These are phyloP conservation scores for Pachypanchax playfairii DNA, from an alignment of 2,113 vertebrate genomes.

Conservation along the genomic window DNA sequence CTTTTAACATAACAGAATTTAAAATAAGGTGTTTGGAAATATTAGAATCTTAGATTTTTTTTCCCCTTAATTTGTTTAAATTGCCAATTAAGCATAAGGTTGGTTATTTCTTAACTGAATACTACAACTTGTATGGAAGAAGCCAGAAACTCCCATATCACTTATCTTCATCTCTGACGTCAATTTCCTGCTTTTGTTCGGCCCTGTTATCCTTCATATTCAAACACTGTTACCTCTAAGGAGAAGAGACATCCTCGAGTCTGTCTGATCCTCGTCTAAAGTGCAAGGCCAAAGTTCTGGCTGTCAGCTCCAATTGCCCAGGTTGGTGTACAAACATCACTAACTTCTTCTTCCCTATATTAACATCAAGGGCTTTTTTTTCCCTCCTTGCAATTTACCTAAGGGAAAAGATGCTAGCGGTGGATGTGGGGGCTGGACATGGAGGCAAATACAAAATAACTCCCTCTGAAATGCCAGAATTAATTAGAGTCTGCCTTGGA, in stretches of 20 bases:
- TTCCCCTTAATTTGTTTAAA: background rate
- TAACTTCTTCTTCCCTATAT: slow-evolving; percentile 36
- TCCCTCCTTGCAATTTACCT: background rate
- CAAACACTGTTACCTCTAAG: slow-evolving; percentile 31
- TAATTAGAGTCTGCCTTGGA: slow-evolving; percentile 58
- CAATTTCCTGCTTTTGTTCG: slow-evolving; percentile 21
- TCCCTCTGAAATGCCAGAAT: slow-evolving; percentile 62
- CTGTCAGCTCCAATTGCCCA: slow-evolving; percentile 33
- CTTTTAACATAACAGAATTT: background rate
- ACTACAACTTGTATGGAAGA: background rate
- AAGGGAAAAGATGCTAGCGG: slow-evolving; percentile 10
- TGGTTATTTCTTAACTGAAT: background rate
- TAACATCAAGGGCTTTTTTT: slow-evolving; percentile 42
- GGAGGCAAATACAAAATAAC: slow-evolving; percentile 60
- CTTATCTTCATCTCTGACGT: background rate
- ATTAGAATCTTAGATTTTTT: background rate
- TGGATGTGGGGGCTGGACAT: slow-evolving; percentile 20
- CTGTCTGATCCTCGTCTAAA: slow-evolving; percentile 40
- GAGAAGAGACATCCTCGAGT: slow-evolving; percentile 43
- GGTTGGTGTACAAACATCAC: slow-evolving; percentile 14
- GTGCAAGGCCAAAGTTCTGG: slow-evolving; percentile 23
- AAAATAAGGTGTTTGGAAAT: background rate
- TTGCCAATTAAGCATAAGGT: background rate
- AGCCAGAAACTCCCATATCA: background rate
- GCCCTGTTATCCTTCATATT: slow-evolving; percentile 36